Evolutionary conservation across 2,888 invertebrate genomes (phyloP), one percentile per base, ranked within the genome.

Genomic region (Leptothorax acervorum): DNA sequence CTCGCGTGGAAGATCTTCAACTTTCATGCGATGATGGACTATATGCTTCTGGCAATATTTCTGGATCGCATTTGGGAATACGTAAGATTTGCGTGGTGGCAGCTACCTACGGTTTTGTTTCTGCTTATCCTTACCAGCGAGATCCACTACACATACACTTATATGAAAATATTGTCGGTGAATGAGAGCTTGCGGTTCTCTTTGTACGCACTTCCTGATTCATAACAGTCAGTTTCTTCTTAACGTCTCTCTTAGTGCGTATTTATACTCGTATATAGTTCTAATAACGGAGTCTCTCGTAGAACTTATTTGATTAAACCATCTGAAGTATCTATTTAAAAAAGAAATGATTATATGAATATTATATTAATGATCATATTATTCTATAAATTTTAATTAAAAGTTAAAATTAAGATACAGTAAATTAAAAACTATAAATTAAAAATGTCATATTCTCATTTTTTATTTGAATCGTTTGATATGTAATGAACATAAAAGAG

Each of bases 1-100:
- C 96, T 96, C 93, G 93, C 97, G 81, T 98, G 98, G 98, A 96
- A 98, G 87, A 95, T 98, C 0, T 96, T 97, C 8, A 98, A 98
- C 93, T 97, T 98, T 0, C 98, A 98, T 92, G 97, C 97, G 60
- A 95, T 97, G 88, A 95, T 97, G 55, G 98, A 98, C 94, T 96
- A 97, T 90, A 94, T 98, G 23, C 96, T 98, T 51, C 94, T 98
- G 66, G 97, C 97, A 39, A 96, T 98, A 88, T 98, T 98, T 95
- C 96, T 97, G 95, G 98, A 98, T 95, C 97, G 97, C 93, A 95
- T 97, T 4, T 97, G 97, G 97, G 96, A 97, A 87, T 98, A 98
- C 92, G 95, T 98, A 42, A 96, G 96, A 89, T 95, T 96, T 62
- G 96, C 97, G 18, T 97, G 97, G 92, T 97, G 97, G 93, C 95